Conservation (phyloP, 1,140 invertebrate species). For the Trichonephila inaurata region DNA sequence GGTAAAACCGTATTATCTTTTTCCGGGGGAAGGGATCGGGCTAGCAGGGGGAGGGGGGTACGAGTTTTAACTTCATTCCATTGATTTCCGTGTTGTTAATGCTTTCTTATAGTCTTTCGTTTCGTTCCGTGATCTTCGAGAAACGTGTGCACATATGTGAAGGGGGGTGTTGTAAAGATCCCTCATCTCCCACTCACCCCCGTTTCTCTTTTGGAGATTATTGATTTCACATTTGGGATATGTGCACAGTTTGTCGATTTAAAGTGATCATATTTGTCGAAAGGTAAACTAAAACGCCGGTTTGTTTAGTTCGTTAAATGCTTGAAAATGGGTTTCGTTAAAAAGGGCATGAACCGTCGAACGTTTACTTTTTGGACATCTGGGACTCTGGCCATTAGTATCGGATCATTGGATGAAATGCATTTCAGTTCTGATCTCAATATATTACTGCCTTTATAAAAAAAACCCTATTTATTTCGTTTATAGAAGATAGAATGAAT, state of each 20-base stretch:
- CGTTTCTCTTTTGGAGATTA: slow-evolving; percentile 19
- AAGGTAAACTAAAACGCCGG: background rate
- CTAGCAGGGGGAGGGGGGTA: background rate
- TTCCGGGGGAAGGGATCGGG: background rate
- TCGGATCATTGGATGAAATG: too few species aligned
- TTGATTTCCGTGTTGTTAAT: slow-evolving; percentile 63
- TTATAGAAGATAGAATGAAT: too few species aligned
- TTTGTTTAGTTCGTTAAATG: slow-evolving; percentile 10
- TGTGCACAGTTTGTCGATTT: slow-evolving; percentile 16
- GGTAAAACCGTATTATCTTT: slow-evolving; percentile 59
- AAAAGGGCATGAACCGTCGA: background rate
- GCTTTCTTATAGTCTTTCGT: slow-evolving; percentile 39
- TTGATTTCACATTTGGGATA: slow-evolving; percentile 59
- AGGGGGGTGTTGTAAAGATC: slow-evolving; percentile 6
- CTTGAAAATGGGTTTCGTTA: background rate
- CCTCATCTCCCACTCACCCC: background rate
- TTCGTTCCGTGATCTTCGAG: background rate
- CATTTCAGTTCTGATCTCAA: too few species aligned
- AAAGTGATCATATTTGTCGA: slow-evolving; percentile 38
- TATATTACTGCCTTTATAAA: too few species aligned
- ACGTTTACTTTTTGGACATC: background rate
- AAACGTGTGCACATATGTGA: slow-evolving; percentile 19
- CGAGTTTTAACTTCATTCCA: slow-evolving; percentile 61
- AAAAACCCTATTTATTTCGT: too few species aligned
- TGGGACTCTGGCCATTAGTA: background rate